These are phyloP conservation scores for Pseudococcus jackbeardsleyi DNA, from an alignment of 2,888 invertebrate species.

Conservation along the genomic window DNA sequence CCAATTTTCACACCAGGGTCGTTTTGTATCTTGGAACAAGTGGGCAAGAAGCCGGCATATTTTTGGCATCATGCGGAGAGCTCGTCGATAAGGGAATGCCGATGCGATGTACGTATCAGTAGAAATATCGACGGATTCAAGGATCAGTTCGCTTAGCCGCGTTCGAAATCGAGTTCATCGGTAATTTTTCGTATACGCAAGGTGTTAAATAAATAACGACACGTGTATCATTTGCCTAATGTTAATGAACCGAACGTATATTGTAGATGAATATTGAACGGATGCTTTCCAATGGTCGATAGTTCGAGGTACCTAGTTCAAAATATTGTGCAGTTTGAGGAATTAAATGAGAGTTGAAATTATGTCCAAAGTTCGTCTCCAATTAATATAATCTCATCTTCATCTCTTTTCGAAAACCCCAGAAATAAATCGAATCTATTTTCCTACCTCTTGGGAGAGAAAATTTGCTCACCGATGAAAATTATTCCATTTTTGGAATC, in stretches of 20 bases:
- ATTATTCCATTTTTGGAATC: neutral
- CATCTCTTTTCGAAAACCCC: too few relatives aligned
- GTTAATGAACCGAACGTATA: neutral
- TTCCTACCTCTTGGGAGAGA: neutral
- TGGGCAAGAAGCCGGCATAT: neutral
- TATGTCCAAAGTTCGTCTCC: neutral
- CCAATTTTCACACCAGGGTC: neutral
- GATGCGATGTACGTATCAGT: neutral
- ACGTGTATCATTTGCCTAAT: neutral
- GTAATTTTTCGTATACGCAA: neutral
- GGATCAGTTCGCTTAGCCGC: neutral
- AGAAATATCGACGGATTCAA: slow-evolving; percentile 24
- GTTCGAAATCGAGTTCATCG: slow-evolving; percentile 13
- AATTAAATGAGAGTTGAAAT: neutral
- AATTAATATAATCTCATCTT: too few relatives aligned
- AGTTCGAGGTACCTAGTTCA: neutral
- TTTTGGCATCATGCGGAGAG: slow-evolving; percentile 26
- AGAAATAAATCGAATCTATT: too few relatives aligned
- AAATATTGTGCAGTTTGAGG: neutral
- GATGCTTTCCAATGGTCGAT: neutral
- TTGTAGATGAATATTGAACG: neutral
- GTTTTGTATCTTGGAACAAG: neutral
- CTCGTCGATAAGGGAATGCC: slow-evolving; percentile 1
- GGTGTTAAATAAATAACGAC: slow-evolving; percentile 8
- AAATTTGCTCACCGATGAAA: neutral